phyloP scores from a whole-genome alignment of 2,797 vertebrate genomes.

The Halcyon chelicuti region DNA sequence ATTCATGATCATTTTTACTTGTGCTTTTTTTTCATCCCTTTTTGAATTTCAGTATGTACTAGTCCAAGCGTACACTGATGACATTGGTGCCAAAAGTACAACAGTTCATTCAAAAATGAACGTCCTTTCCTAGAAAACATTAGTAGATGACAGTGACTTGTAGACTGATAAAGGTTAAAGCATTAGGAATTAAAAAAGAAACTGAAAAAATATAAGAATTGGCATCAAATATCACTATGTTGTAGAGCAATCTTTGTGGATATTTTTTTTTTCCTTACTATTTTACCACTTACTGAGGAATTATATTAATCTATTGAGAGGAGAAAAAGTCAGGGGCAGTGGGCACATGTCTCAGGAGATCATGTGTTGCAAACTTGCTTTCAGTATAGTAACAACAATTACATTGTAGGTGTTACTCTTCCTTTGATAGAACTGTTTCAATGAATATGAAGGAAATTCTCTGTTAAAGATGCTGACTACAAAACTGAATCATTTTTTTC shows the following conservation, averaged over 20 bases:
- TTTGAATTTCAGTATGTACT: background rate
- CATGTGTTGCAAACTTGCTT: background rate
- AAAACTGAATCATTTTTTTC: background rate
- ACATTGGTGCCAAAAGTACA: accelerated
- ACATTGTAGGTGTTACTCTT: background rate
- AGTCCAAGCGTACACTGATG: background rate
- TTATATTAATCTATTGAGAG: background rate
- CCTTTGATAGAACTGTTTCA: background rate
- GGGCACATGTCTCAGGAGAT: background rate
- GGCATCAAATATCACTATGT: accelerated
- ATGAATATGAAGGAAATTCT: background rate
- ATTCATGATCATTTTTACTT: background rate
- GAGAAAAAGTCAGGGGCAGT: background rate
- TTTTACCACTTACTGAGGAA: background rate
- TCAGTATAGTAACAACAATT: background rate
- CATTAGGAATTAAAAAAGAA: background rate
- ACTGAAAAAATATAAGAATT: background rate
- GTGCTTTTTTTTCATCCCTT: background rate
- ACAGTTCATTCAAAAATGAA: background rate
- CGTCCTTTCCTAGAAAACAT: background rate
- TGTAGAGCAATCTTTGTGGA: background rate
- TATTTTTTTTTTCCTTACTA: background rate
- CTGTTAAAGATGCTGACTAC: background rate
- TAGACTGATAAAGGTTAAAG: background rate
- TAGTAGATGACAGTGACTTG: background rate